Evolutionary conservation across 1,140 invertebrate genomes (phyloP).

Genomic region (Aphelenchoides besseyi): DNA sequence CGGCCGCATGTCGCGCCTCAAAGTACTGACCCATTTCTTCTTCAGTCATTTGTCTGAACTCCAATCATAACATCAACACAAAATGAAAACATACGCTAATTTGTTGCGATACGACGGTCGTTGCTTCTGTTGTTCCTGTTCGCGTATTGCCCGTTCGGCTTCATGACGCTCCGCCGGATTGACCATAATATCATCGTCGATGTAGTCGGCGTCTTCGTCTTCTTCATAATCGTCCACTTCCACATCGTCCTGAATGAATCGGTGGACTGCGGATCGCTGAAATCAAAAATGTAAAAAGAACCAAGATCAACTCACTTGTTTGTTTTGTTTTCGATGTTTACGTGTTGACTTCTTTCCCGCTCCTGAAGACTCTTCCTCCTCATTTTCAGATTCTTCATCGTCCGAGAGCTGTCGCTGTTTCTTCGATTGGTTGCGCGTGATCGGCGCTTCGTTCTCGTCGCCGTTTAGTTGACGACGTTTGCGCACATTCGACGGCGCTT

Average conservation of each 20-base stretch:
- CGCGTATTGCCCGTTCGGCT: conserved; percentile 46
- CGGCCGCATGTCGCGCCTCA: conserved; percentile 85
- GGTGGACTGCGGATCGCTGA: conserved; percentile 47
- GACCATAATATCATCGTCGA: conserved; percentile 55
- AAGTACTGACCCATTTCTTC: conserved; percentile 95
- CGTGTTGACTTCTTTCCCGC: not conserved
- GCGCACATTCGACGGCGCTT: not conserved
- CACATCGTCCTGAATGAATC: conserved; percentile 60
- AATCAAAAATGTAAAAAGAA: not conserved
- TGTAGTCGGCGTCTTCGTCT: conserved; percentile 54
- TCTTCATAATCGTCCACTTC: conserved; percentile 60
- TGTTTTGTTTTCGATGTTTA: not conserved
- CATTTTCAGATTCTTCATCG: not conserved
- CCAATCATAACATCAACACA: not conserved
- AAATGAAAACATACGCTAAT: conserved; percentile 47
- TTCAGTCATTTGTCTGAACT: conserved; percentile 70
- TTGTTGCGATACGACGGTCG: conserved; percentile 45
- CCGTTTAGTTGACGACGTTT: not conserved
- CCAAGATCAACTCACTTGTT: not conserved
- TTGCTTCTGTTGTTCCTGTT: conserved; percentile 46
- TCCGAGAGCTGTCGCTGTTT: not conserved
- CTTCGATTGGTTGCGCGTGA: not conserved
- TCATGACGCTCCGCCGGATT: conserved; percentile 57
- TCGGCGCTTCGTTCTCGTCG: not conserved
- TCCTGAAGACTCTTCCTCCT: not conserved